Evolutionary conservation across 2,113 vertebrate species (phyloP).

Genomic region (Microtus montanus): DNA sequence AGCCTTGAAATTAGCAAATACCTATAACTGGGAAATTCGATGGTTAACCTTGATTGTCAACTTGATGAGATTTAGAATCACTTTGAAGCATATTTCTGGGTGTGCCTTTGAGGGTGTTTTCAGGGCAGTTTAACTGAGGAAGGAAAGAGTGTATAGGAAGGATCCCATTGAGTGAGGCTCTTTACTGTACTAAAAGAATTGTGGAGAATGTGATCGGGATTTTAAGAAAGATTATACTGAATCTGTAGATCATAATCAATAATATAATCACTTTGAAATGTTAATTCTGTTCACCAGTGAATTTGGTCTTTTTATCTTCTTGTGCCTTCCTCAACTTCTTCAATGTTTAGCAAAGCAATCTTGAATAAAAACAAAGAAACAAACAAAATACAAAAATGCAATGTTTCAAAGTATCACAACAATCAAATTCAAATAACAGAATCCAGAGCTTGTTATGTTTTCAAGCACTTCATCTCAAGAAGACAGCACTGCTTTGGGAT

Average conservation of each 20-base stretch:
- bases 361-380: neutral
- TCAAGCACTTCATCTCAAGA: neutral
- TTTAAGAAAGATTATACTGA: neutral
- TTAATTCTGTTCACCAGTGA: neutral
- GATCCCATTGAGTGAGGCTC: neutral
- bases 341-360: neutral
- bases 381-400: neutral
- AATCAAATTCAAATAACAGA: neutral
- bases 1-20: neutral
- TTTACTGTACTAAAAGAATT: neutral
- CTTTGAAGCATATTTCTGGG: neutral
- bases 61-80: neutral
- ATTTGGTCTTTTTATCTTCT: neutral
- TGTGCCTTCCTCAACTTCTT: neutral
- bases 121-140: neutral
- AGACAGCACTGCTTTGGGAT: neutral
- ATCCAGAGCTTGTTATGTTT: neutral
- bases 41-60: neutral
- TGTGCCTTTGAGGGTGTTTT: neutral
- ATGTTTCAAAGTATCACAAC: neutral
- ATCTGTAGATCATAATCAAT: neutral
- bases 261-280: neutral
- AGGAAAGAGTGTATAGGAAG: neutral
- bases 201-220: neutral
- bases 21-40: neutral